Conservation (phyloP, 2,113 vertebrate species). For the Protomyctophum bolini region DNA sequence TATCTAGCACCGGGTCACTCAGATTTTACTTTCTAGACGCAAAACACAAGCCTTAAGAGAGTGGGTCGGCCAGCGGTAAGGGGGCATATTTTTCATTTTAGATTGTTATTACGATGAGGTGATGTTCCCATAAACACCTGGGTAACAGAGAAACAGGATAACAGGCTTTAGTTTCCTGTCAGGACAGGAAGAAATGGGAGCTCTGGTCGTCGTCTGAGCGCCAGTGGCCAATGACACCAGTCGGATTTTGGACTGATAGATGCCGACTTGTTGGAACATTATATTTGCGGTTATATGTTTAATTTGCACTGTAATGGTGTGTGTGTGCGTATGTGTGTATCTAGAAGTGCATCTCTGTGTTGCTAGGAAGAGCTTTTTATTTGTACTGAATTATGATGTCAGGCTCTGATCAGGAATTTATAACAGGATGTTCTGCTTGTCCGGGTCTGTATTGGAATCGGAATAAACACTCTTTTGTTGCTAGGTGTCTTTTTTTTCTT, state of each 20-base stretch:
- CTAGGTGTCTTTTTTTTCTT: slow-evolving; percentile 5
- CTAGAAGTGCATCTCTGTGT: slow-evolving; percentile 18
- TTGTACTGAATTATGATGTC: slow-evolving; percentile 26
- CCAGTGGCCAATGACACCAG: slow-evolving; percentile 25
- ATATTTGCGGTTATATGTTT: slow-evolving; percentile 10
- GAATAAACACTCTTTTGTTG: slow-evolving; percentile 40
- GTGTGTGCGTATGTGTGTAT: no score
- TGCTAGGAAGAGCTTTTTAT: slow-evolving; percentile 22
- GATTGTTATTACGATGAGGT: slow-evolving; percentile 45
- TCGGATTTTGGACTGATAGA: slow-evolving; percentile 30
- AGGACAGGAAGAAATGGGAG: slow-evolving; percentile 57
- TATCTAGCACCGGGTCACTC: not conserved
- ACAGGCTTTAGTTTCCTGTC: slow-evolving; percentile 52
- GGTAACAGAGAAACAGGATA: slow-evolving; percentile 46
- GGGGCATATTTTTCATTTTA: slow-evolving; percentile 28
- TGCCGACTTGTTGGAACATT: slow-evolving; percentile 11
- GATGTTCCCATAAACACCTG: slow-evolving; percentile 39
- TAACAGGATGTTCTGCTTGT: slow-evolving; percentile 16
- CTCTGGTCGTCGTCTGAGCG: slow-evolving; percentile 61
- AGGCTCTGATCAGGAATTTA: not conserved
- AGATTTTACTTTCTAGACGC: not conserved
- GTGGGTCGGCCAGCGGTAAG: not conserved
- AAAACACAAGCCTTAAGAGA: slow-evolving; percentile 18
- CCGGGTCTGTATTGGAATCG: not conserved
- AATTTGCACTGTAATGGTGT: slow-evolving; percentile 17